These are phyloP conservation scores for Cryptophagus acutangulus DNA, from an alignment of 2,888 invertebrate species.

Conservation along the genomic window DNA sequence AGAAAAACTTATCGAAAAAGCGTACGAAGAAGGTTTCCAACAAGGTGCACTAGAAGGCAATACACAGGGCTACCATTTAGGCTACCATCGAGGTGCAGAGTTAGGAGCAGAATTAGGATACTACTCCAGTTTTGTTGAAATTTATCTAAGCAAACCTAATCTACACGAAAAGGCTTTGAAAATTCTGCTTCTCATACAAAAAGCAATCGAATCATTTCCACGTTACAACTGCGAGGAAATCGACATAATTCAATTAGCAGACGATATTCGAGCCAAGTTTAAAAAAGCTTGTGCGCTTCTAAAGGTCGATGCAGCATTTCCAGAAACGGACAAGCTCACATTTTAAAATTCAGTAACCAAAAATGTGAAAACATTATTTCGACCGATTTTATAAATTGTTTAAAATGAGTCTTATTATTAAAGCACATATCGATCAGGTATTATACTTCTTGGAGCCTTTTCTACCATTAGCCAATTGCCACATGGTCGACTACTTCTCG, in stretches of 20 bases:
- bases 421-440: slow-evolving; percentile 50
- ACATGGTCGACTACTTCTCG: slow-evolving; percentile 72
- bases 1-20: slow-evolving; percentile 57
- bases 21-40: slow-evolving; percentile 64
- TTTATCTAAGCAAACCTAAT: slow-evolving; percentile 42
- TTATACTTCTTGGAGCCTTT: slow-evolving; percentile 56
- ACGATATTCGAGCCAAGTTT: slow-evolving; percentile 63
- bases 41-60: slow-evolving; percentile 60
- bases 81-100: slow-evolving; percentile 72
- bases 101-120: slow-evolving; percentile 74
- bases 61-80: slow-evolving; percentile 66
- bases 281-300: slow-evolving; percentile 65
- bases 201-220: slow-evolving; percentile 63
- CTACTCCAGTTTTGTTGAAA: slow-evolving; percentile 59
- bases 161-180: slow-evolving; percentile 52
- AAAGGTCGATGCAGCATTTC: slow-evolving; percentile 54
- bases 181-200: slow-evolving; percentile 55
- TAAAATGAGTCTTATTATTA: too few relatives aligned
- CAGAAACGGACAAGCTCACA: slow-evolving; percentile 55
- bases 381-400: too few relatives aligned
- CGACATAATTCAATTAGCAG: slow-evolving; percentile 60
- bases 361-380: too few relatives aligned
- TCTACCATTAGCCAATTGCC: slow-evolving; percentile 65
- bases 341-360: slow-evolving; percentile 55
- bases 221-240: slow-evolving; percentile 57